Conservation (phyloP, 2,797 vertebrate genomes). For the Morus bassanus region DNA sequence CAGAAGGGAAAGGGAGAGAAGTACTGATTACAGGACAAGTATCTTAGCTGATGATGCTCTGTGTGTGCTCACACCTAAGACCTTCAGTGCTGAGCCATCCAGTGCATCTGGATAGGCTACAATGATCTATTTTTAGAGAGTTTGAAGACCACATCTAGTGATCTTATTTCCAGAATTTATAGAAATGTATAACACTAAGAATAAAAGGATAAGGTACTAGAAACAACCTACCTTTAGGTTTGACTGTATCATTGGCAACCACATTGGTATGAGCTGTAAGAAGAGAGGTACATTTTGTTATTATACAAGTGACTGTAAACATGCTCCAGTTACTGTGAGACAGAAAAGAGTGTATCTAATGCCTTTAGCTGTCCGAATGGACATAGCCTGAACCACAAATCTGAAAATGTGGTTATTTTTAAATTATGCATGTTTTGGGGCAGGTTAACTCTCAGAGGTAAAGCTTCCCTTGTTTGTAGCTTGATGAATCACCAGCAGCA, state of each 20-base stretch:
- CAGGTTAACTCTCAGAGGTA: not conserved
- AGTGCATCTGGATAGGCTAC: not conserved
- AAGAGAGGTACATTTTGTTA: conserved; percentile 49
- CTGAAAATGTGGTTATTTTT: not conserved
- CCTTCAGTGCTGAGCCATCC: not conserved
- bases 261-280: conserved; percentile 95
- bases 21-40: not conserved
- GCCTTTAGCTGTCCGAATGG: not conserved
- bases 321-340: not conserved
- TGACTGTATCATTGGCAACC: conserved; percentile 99
- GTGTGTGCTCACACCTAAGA: not conserved
- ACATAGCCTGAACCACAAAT: not conserved
- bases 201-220: not conserved
- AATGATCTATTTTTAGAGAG: not conserved
- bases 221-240: conserved; percentile 88
- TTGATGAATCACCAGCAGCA: not conserved
- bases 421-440: not conserved
- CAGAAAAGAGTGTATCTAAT: not conserved
- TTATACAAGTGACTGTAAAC: not conserved
- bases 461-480: not conserved
- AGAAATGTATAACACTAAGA: not conserved
- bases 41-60: not conserved
- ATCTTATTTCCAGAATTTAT: not conserved
- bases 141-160: not conserved
- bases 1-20: not conserved